Percentiles rank a stretch among this genome's conserved stretches.
phyloP scores from a whole-genome alignment of 1,140 invertebrate genomes.

The Ceratina australensis region DNA sequence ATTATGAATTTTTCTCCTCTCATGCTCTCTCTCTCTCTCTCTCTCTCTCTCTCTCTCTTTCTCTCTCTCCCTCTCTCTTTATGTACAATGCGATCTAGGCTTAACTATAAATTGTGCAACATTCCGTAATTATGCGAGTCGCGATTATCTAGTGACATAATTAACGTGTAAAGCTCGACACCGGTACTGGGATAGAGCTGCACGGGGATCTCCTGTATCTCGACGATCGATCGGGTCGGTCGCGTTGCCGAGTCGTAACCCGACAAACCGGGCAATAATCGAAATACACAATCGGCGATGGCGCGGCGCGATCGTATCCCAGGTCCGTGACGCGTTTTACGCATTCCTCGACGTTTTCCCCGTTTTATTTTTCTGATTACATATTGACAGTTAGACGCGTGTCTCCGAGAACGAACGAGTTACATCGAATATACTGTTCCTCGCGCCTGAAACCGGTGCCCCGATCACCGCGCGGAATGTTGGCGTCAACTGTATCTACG shows the following conservation, averaged over 20 bases:
- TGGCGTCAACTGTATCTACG: too few relatives aligned
- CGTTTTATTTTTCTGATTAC: slow-evolving; percentile 15
- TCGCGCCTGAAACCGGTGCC: background rate
- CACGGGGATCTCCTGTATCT: slow-evolving; percentile 45
- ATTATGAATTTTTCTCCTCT: slow-evolving; percentile 55
- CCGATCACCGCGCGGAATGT: too few relatives aligned
- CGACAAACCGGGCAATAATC: too few relatives aligned
- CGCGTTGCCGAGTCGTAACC: too few relatives aligned
- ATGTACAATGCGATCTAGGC: slow-evolving; percentile 64
- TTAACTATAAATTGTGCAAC: slow-evolving; percentile 59
- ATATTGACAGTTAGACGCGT: slow-evolving; percentile 10
- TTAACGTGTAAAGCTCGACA: slow-evolving; percentile 50
- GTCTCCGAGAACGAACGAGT: background rate
- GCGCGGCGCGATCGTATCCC: too few relatives aligned
- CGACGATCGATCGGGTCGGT: too few relatives aligned
- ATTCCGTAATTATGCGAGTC: slow-evolving; percentile 54
- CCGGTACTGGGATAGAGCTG: background rate
- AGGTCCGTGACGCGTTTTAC: too few relatives aligned
- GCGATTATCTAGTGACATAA: slow-evolving; percentile 53
- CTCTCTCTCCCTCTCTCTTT: slow-evolving; percentile 38
- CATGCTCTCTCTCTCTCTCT: too few relatives aligned
- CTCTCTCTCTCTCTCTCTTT: too few relatives aligned
- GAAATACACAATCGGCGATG: too few relatives aligned
- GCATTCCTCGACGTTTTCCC: too few relatives aligned
- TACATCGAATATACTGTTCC: too few relatives aligned